phyloP scores from a whole-genome alignment of 2,888 invertebrate genomes.

The Eristalis intricaria region DNA sequence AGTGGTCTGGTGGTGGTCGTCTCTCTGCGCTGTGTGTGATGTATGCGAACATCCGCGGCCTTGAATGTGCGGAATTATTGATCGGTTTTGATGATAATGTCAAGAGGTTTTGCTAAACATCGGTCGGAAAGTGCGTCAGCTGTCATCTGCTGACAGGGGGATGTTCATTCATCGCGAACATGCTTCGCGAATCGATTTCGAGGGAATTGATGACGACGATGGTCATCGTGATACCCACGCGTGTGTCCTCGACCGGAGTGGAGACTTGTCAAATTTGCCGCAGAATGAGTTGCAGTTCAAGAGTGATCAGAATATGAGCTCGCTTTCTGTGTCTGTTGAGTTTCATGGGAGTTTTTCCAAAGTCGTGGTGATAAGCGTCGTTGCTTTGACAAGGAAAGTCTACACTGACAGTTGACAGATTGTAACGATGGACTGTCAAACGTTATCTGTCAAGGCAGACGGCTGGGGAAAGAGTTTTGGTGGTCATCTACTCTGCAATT shows the following conservation, averaged over 20 bases:
- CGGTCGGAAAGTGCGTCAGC: neutral
- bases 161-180: neutral
- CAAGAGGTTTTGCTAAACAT: constrained; percentile 18
- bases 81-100: constrained; percentile 21
- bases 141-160: constrained; percentile 10
- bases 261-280: too few species aligned
- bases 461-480: too few species aligned
- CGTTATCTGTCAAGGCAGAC: too few species aligned
- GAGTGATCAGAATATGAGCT: too few species aligned
- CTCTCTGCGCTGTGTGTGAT: neutral
- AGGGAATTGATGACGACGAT: neutral
- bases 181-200: neutral
- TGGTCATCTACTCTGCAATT: too few species aligned
- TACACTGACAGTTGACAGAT: too few species aligned
- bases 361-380: too few species aligned
- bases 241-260: neutral
- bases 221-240: neutral
- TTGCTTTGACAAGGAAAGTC: too few species aligned
- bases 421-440: too few species aligned
- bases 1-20: neutral
- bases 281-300: too few species aligned
- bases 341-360: too few species aligned
- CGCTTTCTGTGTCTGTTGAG: too few species aligned
- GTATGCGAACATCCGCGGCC: constrained; percentile 6
- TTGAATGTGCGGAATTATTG: constrained; percentile 22